phyloP scores from a whole-genome alignment of 2,888 invertebrate genomes.

The Serripes groenlandicus region DNA sequence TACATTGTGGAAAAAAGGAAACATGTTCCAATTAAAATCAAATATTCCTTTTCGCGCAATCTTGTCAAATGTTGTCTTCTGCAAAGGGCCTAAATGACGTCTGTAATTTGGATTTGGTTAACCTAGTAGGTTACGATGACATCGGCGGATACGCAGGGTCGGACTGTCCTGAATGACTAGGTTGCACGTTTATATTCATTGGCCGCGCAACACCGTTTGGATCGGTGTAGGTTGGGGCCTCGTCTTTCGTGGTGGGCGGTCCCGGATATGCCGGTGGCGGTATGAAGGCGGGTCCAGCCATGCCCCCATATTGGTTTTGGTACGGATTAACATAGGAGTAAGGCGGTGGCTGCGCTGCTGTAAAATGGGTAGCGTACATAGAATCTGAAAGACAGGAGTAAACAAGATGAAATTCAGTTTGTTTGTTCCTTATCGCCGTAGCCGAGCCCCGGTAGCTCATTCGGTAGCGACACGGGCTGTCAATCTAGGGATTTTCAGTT shows the following conservation, averaged over 20 bases:
- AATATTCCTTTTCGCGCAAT: neutral
- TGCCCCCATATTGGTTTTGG: neutral
- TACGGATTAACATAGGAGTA: constrained; percentile 15
- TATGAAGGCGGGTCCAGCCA: constrained; percentile 1
- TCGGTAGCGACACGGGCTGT: too few relatives aligned
- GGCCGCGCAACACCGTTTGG: neutral
- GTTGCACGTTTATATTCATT: constrained; percentile 7
- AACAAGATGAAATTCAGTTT: too few relatives aligned
- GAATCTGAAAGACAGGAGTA: constrained; percentile 5
- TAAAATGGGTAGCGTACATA: neutral
- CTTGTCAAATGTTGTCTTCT: neutral
- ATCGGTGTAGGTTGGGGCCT: constrained; percentile 2
- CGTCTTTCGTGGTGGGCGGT: constrained; percentile 3
- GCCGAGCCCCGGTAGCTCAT: too few relatives aligned
- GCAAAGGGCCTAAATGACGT: neutral
- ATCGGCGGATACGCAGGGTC: constrained; percentile 7
- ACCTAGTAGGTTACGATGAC: neutral
- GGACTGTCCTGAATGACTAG: neutral
- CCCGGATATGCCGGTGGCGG: constrained; percentile 18
- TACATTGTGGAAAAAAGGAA: too few relatives aligned
- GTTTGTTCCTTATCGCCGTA: too few relatives aligned
- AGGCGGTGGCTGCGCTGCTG: neutral
- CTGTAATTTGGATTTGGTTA: neutral
- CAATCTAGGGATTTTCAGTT: too few relatives aligned
- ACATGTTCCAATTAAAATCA: too few relatives aligned